Evolutionary conservation across 2,797 vertebrate genomes (phyloP).

Genomic region (Rousettus madagascariensis): DNA sequence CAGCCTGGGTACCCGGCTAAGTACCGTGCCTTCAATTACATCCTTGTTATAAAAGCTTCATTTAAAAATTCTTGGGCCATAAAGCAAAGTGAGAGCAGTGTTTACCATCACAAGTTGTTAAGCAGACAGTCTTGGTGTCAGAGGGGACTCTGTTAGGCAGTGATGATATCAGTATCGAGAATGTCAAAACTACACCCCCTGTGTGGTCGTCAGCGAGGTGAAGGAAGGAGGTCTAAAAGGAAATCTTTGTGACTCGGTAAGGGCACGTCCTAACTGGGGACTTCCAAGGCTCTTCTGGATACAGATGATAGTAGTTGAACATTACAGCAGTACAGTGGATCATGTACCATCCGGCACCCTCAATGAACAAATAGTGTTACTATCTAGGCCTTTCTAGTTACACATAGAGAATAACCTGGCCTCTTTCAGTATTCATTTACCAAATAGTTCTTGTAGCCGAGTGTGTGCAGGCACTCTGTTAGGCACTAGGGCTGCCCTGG

Average conservation of each 20-base stretch:
- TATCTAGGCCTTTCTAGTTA: background rate
- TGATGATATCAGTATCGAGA: accelerated
- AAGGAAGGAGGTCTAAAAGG: background rate
- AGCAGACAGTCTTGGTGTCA: background rate
- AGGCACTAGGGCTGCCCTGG: background rate
- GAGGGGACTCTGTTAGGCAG: background rate
- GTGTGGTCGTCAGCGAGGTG: background rate
- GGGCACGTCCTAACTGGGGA: background rate
- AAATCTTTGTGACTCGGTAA: background rate
- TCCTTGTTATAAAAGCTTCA: slow-evolving; percentile 47
- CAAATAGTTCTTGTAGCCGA: background rate
- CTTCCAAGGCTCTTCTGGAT: background rate
- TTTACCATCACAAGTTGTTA: background rate
- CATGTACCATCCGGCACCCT: background rate
- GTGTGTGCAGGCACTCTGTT: background rate
- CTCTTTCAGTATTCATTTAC: background rate
- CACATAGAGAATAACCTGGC: background rate
- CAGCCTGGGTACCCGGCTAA: slow-evolving; percentile 45
- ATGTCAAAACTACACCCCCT: background rate
- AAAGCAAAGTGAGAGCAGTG: background rate
- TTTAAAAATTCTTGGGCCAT: slow-evolving; percentile 32
- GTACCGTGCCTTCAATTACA: slow-evolving; percentile 66
- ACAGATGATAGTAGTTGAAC: background rate
- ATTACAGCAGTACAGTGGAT: accelerated
- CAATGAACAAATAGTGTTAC: background rate